phyloP scores from a whole-genome alignment of 2,888 invertebrate species.

The Shargacucullia verbasci region DNA sequence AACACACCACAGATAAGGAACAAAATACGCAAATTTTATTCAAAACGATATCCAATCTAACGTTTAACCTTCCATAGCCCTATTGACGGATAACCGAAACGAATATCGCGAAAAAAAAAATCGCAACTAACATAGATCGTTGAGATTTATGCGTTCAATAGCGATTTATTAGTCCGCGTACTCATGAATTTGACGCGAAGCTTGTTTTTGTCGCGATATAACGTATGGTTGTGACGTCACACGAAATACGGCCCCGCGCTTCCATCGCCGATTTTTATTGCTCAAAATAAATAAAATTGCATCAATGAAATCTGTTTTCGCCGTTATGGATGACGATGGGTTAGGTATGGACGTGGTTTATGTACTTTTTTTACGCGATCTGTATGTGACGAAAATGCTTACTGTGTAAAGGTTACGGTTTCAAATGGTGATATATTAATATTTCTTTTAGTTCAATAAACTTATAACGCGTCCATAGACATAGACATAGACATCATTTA shows the following conservation, averaged over 20 bases:
- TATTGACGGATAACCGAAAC: constrained; percentile 51
- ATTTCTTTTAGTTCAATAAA: no score
- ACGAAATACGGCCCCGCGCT: constrained; percentile 61
- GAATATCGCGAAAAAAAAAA: constrained; percentile 60
- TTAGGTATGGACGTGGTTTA: constrained; percentile 29
- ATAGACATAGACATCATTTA: no score
- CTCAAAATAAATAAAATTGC: constrained; percentile 68
- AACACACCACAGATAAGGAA: constrained; percentile 13
- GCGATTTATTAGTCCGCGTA: constrained; percentile 67
- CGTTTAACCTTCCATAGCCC: constrained; percentile 46
- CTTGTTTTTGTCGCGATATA: constrained; percentile 69
- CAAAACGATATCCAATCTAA: constrained; percentile 44
- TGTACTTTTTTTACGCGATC: constrained; percentile 24
- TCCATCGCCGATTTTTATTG: constrained; percentile 61
- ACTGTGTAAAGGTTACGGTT: no score
- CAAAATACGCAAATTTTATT: constrained; percentile 42
- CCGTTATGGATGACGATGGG: constrained; percentile 37
- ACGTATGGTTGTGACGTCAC: constrained; percentile 66
- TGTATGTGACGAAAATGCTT: constrained; percentile 5
- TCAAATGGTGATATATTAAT: no score
- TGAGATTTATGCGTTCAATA: constrained; percentile 65
- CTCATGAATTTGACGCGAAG: constrained; percentile 67
- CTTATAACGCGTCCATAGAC: no score
- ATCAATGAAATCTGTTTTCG: constrained; percentile 61
- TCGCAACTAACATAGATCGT: constrained; percentile 66